Percentiles rank a stretch among this genome's conserved stretches.
phyloP scores from a whole-genome alignment of 2,113 vertebrate species.

The Cryptotis parvus region DNA sequence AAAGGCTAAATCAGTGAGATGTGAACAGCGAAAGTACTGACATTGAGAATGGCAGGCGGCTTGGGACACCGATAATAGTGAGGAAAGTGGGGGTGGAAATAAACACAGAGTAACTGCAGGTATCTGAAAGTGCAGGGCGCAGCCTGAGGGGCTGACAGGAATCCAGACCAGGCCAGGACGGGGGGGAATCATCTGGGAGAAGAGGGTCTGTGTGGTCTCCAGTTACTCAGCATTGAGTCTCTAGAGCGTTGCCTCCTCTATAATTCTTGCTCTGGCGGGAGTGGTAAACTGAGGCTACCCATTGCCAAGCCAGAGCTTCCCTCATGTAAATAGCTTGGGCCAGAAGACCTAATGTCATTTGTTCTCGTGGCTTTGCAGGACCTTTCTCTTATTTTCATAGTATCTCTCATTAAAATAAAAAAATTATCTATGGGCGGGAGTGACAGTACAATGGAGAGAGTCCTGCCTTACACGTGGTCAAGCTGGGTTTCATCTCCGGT shows the following conservation, averaged over 20 bases:
- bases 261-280: not conserved
- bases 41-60: too few species aligned
- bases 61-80: not conserved
- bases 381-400: not conserved
- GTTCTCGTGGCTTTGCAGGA: not conserved
- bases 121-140: too few species aligned
- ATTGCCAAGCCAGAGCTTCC: not conserved
- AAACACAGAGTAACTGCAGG: not conserved
- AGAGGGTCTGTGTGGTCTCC: rapidly evolving
- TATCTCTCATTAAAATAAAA: not conserved
- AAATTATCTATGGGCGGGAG: too few species aligned
- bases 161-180: not conserved
- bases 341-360: not conserved
- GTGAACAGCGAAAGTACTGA: not conserved
- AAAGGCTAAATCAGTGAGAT: not conserved
- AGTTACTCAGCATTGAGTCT: not conserved
- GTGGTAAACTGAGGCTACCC: not conserved
- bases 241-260: not conserved
- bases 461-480: too few species aligned
- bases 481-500: too few species aligned
- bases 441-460: too few species aligned
- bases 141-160: not conserved
- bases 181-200: not conserved
- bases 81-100: not conserved
- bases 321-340: not conserved